Conservation (phyloP, 2,888 invertebrate species). For the Sinotaia quadrata region DNA sequence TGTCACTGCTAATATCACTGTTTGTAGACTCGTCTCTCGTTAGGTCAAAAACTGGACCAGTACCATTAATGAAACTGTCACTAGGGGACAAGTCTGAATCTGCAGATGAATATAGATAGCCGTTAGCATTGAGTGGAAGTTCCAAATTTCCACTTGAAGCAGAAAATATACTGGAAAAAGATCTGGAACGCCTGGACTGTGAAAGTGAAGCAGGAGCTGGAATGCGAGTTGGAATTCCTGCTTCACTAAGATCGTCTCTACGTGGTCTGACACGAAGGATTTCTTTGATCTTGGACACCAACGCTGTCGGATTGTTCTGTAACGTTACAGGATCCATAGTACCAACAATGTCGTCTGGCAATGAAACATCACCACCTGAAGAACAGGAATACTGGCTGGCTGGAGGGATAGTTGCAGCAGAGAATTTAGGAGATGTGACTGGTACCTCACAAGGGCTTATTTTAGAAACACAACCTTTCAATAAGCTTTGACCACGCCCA, state of each 20-base stretch:
- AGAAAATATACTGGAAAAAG: background rate
- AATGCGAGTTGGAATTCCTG: conserved; percentile 15
- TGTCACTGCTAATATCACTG: conserved; percentile 37
- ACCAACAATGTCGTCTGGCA: background rate
- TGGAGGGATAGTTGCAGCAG: conserved; percentile 18
- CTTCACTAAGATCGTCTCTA: conserved; percentile 46
- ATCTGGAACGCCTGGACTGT: background rate
- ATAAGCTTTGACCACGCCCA: background rate
- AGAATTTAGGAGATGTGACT: conserved; percentile 7
- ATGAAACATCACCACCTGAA: conserved; percentile 2
- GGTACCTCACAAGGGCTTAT: conserved; percentile 33
- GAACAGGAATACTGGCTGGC: conserved; percentile 21
- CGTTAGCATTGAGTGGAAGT: background rate
- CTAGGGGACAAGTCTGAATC: too few species aligned
- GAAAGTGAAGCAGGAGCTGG: conserved; percentile 16
- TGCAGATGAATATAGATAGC: too few species aligned
- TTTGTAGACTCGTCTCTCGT: conserved; percentile 24
- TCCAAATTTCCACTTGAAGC: background rate
- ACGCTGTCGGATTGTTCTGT: conserved; percentile 34
- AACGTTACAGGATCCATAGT: conserved; percentile 7
- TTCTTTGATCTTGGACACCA: conserved; percentile 59
- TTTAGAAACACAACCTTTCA: too few species aligned
- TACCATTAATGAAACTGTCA: background rate
- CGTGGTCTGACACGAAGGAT: conserved; percentile 57
- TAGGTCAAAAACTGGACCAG: background rate